Conservation (phyloP, 2,113 vertebrate genomes). For the Pleuronectes platessa region DNA sequence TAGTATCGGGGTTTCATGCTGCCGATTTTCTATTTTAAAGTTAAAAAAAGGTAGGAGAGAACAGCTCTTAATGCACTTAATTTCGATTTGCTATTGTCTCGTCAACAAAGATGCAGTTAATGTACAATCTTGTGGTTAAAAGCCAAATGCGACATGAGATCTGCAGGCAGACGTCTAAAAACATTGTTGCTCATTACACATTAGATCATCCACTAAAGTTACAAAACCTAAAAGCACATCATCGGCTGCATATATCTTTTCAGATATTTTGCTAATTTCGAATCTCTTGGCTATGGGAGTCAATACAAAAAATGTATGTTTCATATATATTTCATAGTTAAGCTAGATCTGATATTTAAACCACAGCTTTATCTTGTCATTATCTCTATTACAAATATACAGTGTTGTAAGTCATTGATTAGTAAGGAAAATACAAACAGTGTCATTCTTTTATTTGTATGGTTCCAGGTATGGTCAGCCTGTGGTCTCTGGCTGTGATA, state of each 20-base stretch:
- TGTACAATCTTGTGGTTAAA: neutral
- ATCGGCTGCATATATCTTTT: no score
- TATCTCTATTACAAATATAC: no score
- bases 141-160: neutral
- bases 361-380: no score
- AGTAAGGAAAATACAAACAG: neutral
- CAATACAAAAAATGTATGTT: no score
- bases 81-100: neutral
- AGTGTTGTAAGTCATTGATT: no score
- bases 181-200: neutral
- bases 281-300: no score
- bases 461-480: constrained; percentile 80
- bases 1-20: no score
- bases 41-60: neutral
- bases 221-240: no score
- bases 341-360: neutral
- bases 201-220: neutral
- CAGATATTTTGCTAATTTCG: no score
- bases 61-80: neutral
- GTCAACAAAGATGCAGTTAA: neutral
- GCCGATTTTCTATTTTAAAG: no score
- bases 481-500: constrained; percentile 83
- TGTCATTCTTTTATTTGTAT: neutral
- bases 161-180: neutral
- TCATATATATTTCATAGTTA: neutral